Conservation (phyloP, 2,113 vertebrate species). For the Pangasianodon gigas region DNA sequence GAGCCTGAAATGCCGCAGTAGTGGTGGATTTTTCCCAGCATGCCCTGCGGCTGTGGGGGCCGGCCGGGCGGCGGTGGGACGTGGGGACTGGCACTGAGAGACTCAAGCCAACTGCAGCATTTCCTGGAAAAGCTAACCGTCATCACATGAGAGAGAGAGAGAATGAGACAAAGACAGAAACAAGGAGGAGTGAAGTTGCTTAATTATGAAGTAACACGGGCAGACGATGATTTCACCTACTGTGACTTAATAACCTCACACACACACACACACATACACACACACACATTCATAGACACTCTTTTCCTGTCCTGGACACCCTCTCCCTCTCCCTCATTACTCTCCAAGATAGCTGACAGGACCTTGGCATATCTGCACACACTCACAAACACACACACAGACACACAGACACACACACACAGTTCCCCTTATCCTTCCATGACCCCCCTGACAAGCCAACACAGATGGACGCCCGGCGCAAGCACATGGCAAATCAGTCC, state of each 20-base stretch:
- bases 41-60: conserved; percentile 54
- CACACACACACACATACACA: conserved; percentile 35
- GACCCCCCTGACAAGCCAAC: conserved; percentile 56
- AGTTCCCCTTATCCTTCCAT: conserved; percentile 53
- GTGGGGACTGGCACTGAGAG: conserved; percentile 46
- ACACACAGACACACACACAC: conserved; percentile 48
- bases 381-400: conserved; percentile 29
- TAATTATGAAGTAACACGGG: conserved; percentile 50
- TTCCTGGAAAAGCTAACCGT: conserved; percentile 56
- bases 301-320: conserved; percentile 49
- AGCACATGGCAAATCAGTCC: conserved; percentile 54
- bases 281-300: conserved; percentile 5
- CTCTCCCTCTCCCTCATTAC: conserved; percentile 54
- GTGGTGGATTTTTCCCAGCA: conserved; percentile 60
- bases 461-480: conserved; percentile 54
- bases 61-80: conserved; percentile 45
- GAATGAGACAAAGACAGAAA: conserved; percentile 19
- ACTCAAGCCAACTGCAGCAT: conserved; percentile 49
- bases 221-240: conserved; percentile 53
- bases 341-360: conserved; percentile 54
- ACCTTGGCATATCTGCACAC: conserved; percentile 50
- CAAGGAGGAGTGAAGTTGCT: conserved; percentile 35
- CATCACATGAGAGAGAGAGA: conserved; percentile 33
- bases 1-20: conserved; percentile 54
- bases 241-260: conserved; percentile 49